Evolutionary conservation across 2,113 vertebrate genomes (phyloP), one percentile per base, ranked within the genome.

Genomic region (Gambusia holbrooki): DNA sequence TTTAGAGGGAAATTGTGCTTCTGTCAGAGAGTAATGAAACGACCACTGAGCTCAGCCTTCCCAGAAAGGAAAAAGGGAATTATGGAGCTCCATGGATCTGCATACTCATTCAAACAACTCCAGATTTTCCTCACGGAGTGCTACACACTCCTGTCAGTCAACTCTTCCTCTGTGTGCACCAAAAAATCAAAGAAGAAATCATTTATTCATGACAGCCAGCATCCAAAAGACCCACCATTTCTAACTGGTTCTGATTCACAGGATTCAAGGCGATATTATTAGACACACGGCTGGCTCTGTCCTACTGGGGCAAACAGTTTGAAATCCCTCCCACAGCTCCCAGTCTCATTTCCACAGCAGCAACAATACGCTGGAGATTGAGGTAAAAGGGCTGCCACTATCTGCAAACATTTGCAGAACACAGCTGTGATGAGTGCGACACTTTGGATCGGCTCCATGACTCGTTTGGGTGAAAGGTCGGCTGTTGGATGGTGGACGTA

Each of bases 181-280:
- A 82, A 9, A 85, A 86, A 37, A 86, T 84, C 7, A 66, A 88
- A 80, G 78, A 87, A 83, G 84, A 90, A 88, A 93, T 92, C 76
- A 91, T 92, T 90, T 92, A 92, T 94, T 91, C 91, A 92, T 92
- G 90, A 90, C 74, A 79, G 62, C 71, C 74, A 22, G 84, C 85
- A 88, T 88, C 73, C 79, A 80, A 76, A 89, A 94, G 88, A 37
- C 35, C 74, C 76, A 83, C 78, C 33, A 84, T 87, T 84, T 88
- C 63, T 79, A 81, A 71, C 79, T 70, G 76, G 80, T 78, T 87
- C 76, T 66, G 83, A 87, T 91, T 84, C 85, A 71, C 70, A 72
- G 84, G 66, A 81, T 78, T 84, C 32, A 79, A 76, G 73, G 72
- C 30, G 86, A 82, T 90, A 93, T 92, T 92, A 92, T 92, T 92